phyloP scores from a whole-genome alignment of 2,888 invertebrate genomes.

The Stenurella melanura region DNA sequence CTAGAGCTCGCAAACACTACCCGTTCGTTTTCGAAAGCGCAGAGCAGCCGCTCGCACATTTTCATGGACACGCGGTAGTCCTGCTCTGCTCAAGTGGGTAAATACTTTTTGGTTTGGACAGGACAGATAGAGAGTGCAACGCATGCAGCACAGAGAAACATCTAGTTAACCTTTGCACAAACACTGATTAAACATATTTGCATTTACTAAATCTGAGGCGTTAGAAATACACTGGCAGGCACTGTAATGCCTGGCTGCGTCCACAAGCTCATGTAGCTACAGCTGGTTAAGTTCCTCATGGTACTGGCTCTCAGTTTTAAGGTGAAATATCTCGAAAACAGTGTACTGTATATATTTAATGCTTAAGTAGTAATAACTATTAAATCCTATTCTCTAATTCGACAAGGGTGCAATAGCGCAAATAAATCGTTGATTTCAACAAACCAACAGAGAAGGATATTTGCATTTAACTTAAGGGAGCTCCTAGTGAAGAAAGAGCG shows the following conservation, averaged over 20 bases:
- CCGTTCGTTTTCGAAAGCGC: slow-evolving; percentile 39
- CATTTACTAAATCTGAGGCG: neutral
- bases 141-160: slow-evolving; percentile 70
- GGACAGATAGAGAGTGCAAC: slow-evolving; percentile 65
- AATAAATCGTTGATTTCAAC: too few species aligned
- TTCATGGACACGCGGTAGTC: slow-evolving; percentile 65
- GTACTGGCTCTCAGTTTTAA: neutral
- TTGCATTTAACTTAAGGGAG: too few species aligned
- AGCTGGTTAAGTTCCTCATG: neutral
- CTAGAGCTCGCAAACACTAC: slow-evolving; percentile 41
- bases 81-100: slow-evolving; percentile 61
- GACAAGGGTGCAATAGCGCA: too few species aligned
- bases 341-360: too few species aligned
- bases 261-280: neutral
- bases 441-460: too few species aligned
- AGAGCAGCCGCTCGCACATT: slow-evolving; percentile 44
- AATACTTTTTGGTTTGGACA: slow-evolving; percentile 53
- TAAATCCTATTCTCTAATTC: too few species aligned
- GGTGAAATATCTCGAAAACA: too few species aligned
- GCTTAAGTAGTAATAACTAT: too few species aligned
- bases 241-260: neutral
- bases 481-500: too few species aligned
- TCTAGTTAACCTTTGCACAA: slow-evolving; percentile 58
- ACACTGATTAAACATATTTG: neutral
- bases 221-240: neutral